These are phyloP conservation scores for Psephotus haematonotus DNA, from an alignment of 2,113 vertebrate genomes.

Conservation along the genomic window DNA sequence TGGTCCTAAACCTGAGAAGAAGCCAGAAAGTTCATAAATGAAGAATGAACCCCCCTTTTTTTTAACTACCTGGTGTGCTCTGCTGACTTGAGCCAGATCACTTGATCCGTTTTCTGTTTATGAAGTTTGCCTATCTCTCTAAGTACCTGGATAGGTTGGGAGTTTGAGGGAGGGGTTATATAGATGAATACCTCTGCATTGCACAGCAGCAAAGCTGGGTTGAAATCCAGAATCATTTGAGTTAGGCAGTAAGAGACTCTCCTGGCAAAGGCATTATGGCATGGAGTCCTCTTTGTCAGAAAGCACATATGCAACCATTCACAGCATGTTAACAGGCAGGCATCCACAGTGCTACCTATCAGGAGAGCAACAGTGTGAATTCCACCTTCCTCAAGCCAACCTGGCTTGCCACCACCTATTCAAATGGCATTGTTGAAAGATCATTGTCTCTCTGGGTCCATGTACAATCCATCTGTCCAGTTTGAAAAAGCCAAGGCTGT, in stretches of 20 bases:
- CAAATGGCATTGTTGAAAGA: neutral
- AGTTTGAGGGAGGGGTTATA: neutral
- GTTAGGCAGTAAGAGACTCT: neutral
- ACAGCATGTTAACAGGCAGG: rapidly evolving
- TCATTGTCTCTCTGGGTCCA: neutral
- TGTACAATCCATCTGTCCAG: neutral
- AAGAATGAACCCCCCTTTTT: neutral
- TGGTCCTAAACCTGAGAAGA: neutral
- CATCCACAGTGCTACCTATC: neutral
- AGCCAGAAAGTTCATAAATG: neutral
- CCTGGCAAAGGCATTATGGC: neutral
- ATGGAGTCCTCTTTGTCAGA: neutral
- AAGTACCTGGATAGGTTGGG: neutral
- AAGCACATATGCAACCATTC: neutral
- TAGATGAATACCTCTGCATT: neutral
- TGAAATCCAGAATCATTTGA: neutral
- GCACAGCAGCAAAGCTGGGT: neutral
- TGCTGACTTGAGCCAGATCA: neutral
- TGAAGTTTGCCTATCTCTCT: neutral
- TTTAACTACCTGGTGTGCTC: neutral
- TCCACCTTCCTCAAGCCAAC: neutral
- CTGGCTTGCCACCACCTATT: neutral
- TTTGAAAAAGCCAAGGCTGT: neutral
- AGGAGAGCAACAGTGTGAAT: rapidly evolving
- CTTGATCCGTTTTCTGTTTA: neutral